Evolutionary conservation across 2,797 vertebrate genomes (phyloP).

Genomic region (Sebastes umbrosus): DNA sequence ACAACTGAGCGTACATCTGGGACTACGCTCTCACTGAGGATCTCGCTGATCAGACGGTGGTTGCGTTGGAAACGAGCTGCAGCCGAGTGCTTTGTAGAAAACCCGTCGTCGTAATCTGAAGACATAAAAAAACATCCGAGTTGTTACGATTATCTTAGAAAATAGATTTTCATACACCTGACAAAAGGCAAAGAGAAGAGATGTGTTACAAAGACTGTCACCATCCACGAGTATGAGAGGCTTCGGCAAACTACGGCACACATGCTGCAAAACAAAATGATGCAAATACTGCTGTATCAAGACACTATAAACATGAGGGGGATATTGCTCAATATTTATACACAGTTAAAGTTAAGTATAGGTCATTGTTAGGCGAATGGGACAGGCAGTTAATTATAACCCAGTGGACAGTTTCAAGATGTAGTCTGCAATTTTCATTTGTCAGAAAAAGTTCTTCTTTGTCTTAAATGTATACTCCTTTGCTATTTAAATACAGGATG

Average conservation of each 20-base stretch:
- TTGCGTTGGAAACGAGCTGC: slow-evolving; percentile 97
- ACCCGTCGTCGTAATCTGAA: slow-evolving; percentile 95
- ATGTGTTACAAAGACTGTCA: not conserved
- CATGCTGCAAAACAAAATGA: slow-evolving; percentile 6
- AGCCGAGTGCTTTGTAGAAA: slow-evolving; percentile 96
- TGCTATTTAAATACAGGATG: slow-evolving; percentile 25
- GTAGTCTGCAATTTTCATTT: slow-evolving; percentile 43
- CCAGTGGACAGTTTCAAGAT: slow-evolving; percentile 25
- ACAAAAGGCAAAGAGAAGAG: not conserved
- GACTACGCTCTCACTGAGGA: slow-evolving; percentile 96
- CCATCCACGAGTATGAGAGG: not conserved
- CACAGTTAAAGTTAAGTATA: slow-evolving; percentile 33
- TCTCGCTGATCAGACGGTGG: slow-evolving; percentile 97
- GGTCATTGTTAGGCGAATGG: slow-evolving; percentile 40
- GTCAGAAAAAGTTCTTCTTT: slow-evolving; percentile 31
- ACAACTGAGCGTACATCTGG: slow-evolving; percentile 97
- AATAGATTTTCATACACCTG: not conserved
- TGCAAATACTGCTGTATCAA: slow-evolving; percentile 20
- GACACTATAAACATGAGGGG: slow-evolving; percentile 26
- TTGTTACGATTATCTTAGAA: not conserved
- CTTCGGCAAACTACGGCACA: not conserved
- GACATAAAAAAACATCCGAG: slow-evolving; percentile 15
- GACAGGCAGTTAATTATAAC: slow-evolving; percentile 54
- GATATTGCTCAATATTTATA: slow-evolving; percentile 51
- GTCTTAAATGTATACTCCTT: slow-evolving; percentile 19